A percentile compares a stretch with the other conserved stretches of the same genome.
Evolutionary conservation across 2,797 vertebrate genomes (phyloP).

Genomic region (Rhinogobio ventralis): DNA sequence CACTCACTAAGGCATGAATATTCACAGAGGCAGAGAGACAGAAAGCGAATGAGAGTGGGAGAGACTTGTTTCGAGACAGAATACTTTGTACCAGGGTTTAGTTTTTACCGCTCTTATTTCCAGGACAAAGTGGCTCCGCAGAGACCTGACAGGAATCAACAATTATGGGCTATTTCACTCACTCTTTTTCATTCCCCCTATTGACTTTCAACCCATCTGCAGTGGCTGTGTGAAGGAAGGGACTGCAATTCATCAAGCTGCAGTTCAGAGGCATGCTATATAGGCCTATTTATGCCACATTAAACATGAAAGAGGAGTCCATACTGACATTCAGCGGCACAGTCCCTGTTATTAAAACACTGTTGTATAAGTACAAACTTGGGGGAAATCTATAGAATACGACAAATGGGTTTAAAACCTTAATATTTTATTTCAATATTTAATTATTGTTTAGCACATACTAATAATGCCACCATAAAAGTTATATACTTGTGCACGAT

Average conservation of each 20-base stretch:
- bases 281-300: slow-evolving; percentile 57
- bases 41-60: slow-evolving; percentile 20
- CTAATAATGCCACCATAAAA: not conserved
- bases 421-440: not conserved
- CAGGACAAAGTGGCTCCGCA: slow-evolving; percentile 58
- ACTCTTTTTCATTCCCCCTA: slow-evolving; percentile 38
- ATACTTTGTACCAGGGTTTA: slow-evolving; percentile 43
- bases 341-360: slow-evolving; percentile 49
- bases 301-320: slow-evolving; percentile 59
- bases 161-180: slow-evolving; percentile 61
- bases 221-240: slow-evolving; percentile 51
- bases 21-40: slow-evolving; percentile 51
- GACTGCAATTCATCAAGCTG: slow-evolving; percentile 61
- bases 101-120: slow-evolving; percentile 58
- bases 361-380: slow-evolving; percentile 32
- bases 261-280: slow-evolving; percentile 57
- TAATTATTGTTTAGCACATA: not conserved
- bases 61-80: slow-evolving; percentile 16
- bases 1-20: slow-evolving; percentile 60
- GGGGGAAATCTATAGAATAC: not conserved
- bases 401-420: not conserved
- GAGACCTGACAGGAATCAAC: slow-evolving; percentile 62
- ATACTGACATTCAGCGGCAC: slow-evolving; percentile 45
- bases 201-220: slow-evolving; percentile 58
- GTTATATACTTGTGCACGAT: not conserved